Evolutionary conservation across 1,140 invertebrate genomes (phyloP).

Genomic region (Eumeta japonica): DNA sequence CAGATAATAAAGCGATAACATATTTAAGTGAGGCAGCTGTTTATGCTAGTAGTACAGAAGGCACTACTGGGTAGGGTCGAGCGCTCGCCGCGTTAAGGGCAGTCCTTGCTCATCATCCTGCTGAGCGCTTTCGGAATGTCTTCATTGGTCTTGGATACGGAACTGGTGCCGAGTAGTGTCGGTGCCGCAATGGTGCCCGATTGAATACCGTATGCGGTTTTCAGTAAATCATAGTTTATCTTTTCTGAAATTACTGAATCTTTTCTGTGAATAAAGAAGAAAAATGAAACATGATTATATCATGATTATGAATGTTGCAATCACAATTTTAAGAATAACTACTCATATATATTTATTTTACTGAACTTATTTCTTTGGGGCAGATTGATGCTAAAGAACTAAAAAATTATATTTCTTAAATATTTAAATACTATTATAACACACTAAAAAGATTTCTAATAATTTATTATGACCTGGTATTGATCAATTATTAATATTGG

Average conservation of each 20-base stretch:
- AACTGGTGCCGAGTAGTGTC: slow-evolving; percentile 70
- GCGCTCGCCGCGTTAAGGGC: no score
- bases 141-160: slow-evolving; percentile 73
- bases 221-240: slow-evolving; percentile 93
- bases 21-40: no score
- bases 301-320: neutral
- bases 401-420: no score
- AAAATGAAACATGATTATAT: neutral
- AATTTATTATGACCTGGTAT: no score
- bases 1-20: no score
- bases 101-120: slow-evolving; percentile 58
- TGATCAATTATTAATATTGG: no score
- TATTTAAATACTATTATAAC: no score
- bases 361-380: neutral
- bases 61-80: no score
- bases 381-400: neutral
- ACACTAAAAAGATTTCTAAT: no score
- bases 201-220: slow-evolving; percentile 72
- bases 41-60: no score
- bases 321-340: slow-evolving; percentile 1
- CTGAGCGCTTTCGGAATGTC: slow-evolving; percentile 71
- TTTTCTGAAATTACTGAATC: slow-evolving; percentile 87
- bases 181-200: slow-evolving; percentile 71
- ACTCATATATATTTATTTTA: neutral
- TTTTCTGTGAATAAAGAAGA: slow-evolving; percentile 64